Base-by-base conservation (phyloP, 1,140 invertebrate species). In the Zaprionus lachaisei region DNA sequence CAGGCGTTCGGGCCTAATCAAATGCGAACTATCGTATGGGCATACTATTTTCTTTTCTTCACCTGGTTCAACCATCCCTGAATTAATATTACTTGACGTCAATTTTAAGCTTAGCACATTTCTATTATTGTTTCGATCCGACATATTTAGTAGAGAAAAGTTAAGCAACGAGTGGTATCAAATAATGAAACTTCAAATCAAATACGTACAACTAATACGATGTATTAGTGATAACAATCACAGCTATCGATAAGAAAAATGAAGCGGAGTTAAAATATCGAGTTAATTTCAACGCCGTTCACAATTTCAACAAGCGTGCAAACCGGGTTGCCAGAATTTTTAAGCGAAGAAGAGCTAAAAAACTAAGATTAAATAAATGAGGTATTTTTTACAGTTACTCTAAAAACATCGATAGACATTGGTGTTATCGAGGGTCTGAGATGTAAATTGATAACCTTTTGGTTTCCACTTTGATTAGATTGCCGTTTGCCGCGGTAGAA, bases 1-100 rank as follows among this genome's bases (percentile, higher is more conserved):
- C 38, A 84, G n/a, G 9, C 82, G 82, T 1, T 1, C 4, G 1
- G 54, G 67, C 12, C 31, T 34, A 79, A 15, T 15, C 2, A 2
- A 3, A 85, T 2, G 2, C 28, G 28, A 54, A 81, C 82, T 1
- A 7, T 79, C 65, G 4, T 60, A 85, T 0, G 82, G 82, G n/a
- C 82, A 84, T 1, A 20, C 17, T 7, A 68, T 3, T 4, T 38
- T 63, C 0, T 49, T 22, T 0, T 47, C 26, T 2, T 60, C 11
- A n/a, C 22, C 37, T 11, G 31, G 31, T 31, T 31, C 31, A 31
- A 3, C 31, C 31, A 34, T 34, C 9, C 9, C 9, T 34, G 9
- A 11, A 15, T 28, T 6, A 6, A 12, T 26, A 37, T 51, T 22
- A 11, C 11, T 20, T 12, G 11, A 17, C n/a, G 7, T 31, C 31